These are phyloP conservation scores for Hermetia illucens DNA, from an alignment of 1,140 invertebrate species.

Conservation along the genomic window DNA sequence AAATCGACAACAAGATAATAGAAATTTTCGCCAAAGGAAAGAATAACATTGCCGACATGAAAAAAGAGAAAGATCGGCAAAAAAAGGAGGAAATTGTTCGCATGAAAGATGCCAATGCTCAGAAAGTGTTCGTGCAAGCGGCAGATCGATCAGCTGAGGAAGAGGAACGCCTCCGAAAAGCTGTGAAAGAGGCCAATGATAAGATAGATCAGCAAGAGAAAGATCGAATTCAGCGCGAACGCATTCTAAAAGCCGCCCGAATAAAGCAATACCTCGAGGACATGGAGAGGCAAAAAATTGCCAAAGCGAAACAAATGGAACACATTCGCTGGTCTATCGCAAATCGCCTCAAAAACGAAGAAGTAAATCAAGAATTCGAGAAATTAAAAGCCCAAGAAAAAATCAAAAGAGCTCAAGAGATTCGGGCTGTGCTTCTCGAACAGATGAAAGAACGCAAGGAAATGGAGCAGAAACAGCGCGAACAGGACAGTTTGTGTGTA, in stretches of 20 bases:
- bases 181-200: slow-evolving; percentile 19
- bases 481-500: slow-evolving; percentile 7
- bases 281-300: slow-evolving; percentile 6
- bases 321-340: slow-evolving; percentile 17
- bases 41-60: not conserved
- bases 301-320: slow-evolving; percentile 11
- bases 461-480: slow-evolving; percentile 22
- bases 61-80: not conserved
- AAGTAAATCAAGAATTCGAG: slow-evolving; percentile 26
- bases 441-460: slow-evolving; percentile 31
- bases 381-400: slow-evolving; percentile 17
- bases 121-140: not conserved
- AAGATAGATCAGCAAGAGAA: slow-evolving; percentile 25
- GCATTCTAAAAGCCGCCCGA: slow-evolving; percentile 13
- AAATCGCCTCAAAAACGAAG: slow-evolving; percentile 20
- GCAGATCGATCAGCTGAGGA: not conserved
- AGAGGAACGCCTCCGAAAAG: slow-evolving; percentile 27
- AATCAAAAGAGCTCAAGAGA: slow-evolving; percentile 18
- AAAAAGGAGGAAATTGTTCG: not conserved
- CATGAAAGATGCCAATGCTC: not conserved
- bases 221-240: slow-evolving; percentile 15
- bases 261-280: slow-evolving; percentile 8
- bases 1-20: not conserved
- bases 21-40: not conserved
- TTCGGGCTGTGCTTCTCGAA: slow-evolving; percentile 26